phyloP scores from a whole-genome alignment of 2,888 invertebrate genomes.

The Patella ulyssiponensis region DNA sequence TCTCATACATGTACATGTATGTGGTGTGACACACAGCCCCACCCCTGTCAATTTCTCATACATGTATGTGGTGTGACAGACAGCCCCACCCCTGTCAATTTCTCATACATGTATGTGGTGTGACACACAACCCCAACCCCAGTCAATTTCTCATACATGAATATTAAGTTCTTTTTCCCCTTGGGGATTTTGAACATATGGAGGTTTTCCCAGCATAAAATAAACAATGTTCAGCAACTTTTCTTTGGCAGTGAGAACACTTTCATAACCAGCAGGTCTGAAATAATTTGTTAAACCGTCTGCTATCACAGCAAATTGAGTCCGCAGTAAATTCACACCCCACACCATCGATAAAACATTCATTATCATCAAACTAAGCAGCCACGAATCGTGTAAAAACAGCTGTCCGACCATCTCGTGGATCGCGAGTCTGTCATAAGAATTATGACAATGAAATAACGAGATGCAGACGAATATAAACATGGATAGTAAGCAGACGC shows the following conservation, averaged over 20 bases:
- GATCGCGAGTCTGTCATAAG: conserved; percentile 31
- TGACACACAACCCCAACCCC: too few relatives aligned
- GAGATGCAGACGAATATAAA: conserved; percentile 49
- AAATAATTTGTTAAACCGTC: conserved; percentile 61
- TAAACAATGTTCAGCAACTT: conserved; percentile 58
- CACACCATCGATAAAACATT: conserved; percentile 61
- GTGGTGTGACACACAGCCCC: too few relatives aligned
- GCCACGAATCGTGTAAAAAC: conserved; percentile 56
- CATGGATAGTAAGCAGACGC: conserved; percentile 51
- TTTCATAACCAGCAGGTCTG: conserved; percentile 33
- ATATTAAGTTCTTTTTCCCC: too few relatives aligned
- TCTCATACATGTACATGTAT: too few relatives aligned
- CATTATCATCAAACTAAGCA: conserved; percentile 55
- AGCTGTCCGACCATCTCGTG: conserved; percentile 32
- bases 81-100: too few relatives aligned
- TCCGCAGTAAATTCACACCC: conserved; percentile 56
- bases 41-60: too few relatives aligned
- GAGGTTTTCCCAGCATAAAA: conserved; percentile 55
- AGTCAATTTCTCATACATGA: too few relatives aligned
- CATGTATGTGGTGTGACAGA: too few relatives aligned
- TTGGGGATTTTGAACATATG: conserved; percentile 53
- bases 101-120: too few relatives aligned
- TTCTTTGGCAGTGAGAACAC: conserved; percentile 48
- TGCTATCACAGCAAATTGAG: conserved; percentile 59
- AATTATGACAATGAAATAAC: conserved; percentile 33